A percentile compares a stretch with the other conserved stretches of the same genome.
phyloP scores from a whole-genome alignment of 2,888 invertebrate genomes.

The Xestia xanthographa region DNA sequence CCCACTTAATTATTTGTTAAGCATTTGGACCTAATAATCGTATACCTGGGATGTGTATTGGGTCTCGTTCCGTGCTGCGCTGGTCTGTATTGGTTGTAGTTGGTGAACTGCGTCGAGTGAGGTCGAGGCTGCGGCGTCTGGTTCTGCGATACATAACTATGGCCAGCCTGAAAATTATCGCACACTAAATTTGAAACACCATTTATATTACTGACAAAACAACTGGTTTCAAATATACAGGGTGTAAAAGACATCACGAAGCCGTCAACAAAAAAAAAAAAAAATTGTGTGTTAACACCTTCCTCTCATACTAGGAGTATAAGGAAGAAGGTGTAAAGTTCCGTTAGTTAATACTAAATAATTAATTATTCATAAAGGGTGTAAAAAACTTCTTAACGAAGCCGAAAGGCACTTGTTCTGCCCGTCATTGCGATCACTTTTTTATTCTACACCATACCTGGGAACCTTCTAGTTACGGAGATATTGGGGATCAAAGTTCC shows the following conservation, averaged over 20 bases:
- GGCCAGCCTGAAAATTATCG: slow-evolving; percentile 81
- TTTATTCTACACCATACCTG: too few relatives aligned
- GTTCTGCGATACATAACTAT: slow-evolving; percentile 83
- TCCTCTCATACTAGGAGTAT: too few relatives aligned
- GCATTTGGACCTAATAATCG: neutral
- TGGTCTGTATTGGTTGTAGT: slow-evolving; percentile 80
- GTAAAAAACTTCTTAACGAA: too few relatives aligned
- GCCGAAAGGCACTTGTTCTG: too few relatives aligned
- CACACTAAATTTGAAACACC: neutral
- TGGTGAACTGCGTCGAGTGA: slow-evolving; percentile 76
- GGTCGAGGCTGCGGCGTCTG: slow-evolving; percentile 80
- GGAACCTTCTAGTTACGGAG: too few relatives aligned
- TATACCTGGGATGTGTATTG: slow-evolving; percentile 84
- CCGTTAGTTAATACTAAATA: neutral
- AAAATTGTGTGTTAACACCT: too few relatives aligned
- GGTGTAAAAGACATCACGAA: too few relatives aligned
- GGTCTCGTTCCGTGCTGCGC: slow-evolving; percentile 84
- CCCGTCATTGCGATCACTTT: too few relatives aligned
- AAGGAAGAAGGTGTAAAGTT: neutral
- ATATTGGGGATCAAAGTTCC: too few relatives aligned
- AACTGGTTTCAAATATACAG: neutral
- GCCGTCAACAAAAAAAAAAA: too few relatives aligned
- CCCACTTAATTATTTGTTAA: neutral
- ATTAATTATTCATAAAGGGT: neutral
- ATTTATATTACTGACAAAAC: neutral